Base-by-base conservation (phyloP, 2,888 invertebrate species). In the Ametastegia equiseti region DNA sequence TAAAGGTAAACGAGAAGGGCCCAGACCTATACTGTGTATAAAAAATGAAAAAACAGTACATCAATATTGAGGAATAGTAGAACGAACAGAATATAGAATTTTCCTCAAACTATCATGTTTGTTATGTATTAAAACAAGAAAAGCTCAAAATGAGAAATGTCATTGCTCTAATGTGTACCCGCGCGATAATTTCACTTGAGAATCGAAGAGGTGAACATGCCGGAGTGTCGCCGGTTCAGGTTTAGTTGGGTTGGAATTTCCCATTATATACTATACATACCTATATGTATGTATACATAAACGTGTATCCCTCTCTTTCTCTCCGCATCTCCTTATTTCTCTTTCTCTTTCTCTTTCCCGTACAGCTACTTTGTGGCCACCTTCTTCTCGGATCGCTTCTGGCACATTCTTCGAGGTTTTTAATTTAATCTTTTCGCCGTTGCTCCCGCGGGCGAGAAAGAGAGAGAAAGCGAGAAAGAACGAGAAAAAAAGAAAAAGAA, bases 381-480 rank as follows among this genome's bases (percentile, higher is more conserved):
- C 36, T 13, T 30, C 39, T 65, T n/a, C 39, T 75, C 19, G 75
- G 50, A 75, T 33, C 75, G 75, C 75, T 9, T 36, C 50, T 54
- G 50, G 33, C 75, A 36, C 54, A 75, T 75, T 75, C 75, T 75
- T 54, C 33, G 19, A 36, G 50, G n/a, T 75, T 71, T 75, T 75
- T 75, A 75, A 75, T 75, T 75, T 13, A 75, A 75, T 54, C 75
- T 75, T 75, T 75, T 75, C 50, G 75, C 75, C 87, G 84, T 87
- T 86, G 85, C 85, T 85, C 84, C 83, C 65, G 54, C 11, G 73
- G 15, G 15, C 39, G 63, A 39, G 75, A 33, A 42, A 39, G 69
- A 30, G 57, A 65, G 78, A 71, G 79, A 36, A 45, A 36, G 33
- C 15, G 33, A 71, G 80, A 60, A 60, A 47, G 73, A 45, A 79